Evolutionary conservation across 2,888 invertebrate genomes (phyloP).

Genomic region (Acleris holmiana): DNA sequence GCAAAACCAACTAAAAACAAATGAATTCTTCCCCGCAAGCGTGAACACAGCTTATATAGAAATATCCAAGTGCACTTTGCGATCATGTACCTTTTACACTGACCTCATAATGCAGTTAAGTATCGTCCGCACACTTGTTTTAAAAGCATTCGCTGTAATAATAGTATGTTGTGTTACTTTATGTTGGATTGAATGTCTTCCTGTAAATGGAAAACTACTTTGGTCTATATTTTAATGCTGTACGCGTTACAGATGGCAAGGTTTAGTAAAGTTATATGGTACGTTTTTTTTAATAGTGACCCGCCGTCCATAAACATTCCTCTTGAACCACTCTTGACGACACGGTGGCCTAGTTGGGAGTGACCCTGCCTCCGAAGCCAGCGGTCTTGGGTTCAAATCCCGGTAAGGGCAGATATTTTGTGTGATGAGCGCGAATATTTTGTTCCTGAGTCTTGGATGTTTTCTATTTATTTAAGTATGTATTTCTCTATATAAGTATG

Average conservation of each 20-base stretch:
- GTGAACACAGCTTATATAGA: slow-evolving; percentile 35
- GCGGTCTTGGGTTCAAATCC: too few species aligned
- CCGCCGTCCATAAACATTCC: too few species aligned
- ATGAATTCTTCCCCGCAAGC: not conserved
- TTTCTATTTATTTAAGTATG: too few species aligned
- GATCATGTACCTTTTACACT: slow-evolving; percentile 42
- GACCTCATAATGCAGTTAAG: slow-evolving; percentile 38
- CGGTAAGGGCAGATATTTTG: too few species aligned
- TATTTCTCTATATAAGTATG: too few species aligned
- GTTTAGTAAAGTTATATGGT: too few species aligned
- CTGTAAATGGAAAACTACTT: not conserved
- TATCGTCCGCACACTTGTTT: slow-evolving; percentile 37
- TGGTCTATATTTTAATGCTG: not conserved
- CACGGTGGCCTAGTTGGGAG: too few species aligned
- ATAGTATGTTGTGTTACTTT: slow-evolving; percentile 33
- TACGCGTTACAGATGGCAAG: not conserved
- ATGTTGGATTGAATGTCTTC: not conserved
- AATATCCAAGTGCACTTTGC: slow-evolving; percentile 47
- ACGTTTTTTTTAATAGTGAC: not conserved
- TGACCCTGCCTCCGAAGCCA: too few species aligned
- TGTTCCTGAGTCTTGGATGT: too few species aligned
- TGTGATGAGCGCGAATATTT: too few species aligned
- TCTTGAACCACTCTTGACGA: too few species aligned
- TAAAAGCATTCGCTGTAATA: slow-evolving; percentile 36
- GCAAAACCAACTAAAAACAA: not conserved